These are phyloP conservation scores for Nasua narica DNA, from an alignment of 2,797 vertebrate genomes.

Conservation along the genomic window DNA sequence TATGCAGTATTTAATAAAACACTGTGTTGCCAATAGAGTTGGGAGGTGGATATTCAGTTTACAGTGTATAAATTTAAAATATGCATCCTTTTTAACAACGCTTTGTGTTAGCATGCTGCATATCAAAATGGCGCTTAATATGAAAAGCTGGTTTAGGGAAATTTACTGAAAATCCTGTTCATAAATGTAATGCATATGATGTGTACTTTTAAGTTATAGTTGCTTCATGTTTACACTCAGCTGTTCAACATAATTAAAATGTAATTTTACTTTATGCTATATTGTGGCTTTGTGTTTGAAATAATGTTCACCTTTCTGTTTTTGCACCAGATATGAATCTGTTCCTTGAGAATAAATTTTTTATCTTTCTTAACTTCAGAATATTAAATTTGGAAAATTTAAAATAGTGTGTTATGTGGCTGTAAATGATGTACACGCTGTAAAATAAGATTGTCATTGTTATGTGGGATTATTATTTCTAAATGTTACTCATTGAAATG, in stretches of 20 bases:
- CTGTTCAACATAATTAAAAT: conserved; percentile 81
- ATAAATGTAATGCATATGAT: conserved; percentile 87
- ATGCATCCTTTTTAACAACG: conserved; percentile 86
- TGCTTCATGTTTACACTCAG: conserved; percentile 86
- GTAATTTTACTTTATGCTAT: conserved; percentile 85
- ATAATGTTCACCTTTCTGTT: conserved; percentile 84
- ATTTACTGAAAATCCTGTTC: conserved; percentile 86
- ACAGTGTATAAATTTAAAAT: conserved; percentile 87
- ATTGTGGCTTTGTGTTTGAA: conserved; percentile 87
- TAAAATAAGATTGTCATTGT: conserved; percentile 90
- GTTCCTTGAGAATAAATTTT: conserved; percentile 86
- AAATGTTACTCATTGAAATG: conserved; percentile 88
- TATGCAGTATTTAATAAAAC: conserved; percentile 87
- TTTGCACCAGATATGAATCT: conserved; percentile 89
- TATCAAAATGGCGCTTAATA: conserved; percentile 86
- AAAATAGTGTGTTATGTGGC: conserved; percentile 87
- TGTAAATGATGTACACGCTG: conserved; percentile 90
- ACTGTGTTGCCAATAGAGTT: conserved; percentile 82
- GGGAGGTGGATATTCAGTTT: conserved; percentile 85
- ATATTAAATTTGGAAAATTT: conserved; percentile 85
- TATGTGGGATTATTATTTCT: conserved; percentile 89
- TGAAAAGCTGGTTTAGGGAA: conserved; percentile 86
- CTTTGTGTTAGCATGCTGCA: conserved; percentile 89
- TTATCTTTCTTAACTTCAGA: conserved; percentile 86
- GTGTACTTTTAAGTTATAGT: conserved; percentile 85